A percentile compares a stretch with the other conserved stretches of the same genome.
Conservation (phyloP, 2,113 vertebrate species). For the Sceloporus undulatus region DNA sequence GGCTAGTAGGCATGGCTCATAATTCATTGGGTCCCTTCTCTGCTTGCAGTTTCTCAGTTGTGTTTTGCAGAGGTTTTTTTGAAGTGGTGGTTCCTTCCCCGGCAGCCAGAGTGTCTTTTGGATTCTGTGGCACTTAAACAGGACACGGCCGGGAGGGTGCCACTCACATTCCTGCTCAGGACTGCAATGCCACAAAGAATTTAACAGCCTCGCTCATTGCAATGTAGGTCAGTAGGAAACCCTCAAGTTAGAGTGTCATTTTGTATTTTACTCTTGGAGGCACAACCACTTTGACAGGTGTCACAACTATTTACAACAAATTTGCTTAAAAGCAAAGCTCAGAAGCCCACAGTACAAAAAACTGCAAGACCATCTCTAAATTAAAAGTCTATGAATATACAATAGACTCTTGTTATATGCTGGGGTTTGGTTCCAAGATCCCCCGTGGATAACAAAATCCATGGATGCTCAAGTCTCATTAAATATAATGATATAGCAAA, state of each 20-base stretch:
- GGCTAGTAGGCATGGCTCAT: neutral
- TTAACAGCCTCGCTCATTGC: conserved; percentile 10
- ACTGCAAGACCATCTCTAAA: neutral
- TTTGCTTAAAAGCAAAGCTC: neutral
- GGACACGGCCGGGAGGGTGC: neutral
- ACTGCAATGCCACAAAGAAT: neutral
- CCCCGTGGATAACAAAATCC: no score
- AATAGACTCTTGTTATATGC: no score
- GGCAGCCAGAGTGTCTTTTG: neutral
- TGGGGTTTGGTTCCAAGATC: no score
- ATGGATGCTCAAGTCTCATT: no score
- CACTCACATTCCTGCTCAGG: neutral
- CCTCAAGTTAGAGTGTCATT: conserved; percentile 22
- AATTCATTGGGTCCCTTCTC: neutral
- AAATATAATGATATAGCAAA: no score
- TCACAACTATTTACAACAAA: conserved; percentile 28
- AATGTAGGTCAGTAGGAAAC: conserved; percentile 40
- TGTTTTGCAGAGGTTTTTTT: neutral
- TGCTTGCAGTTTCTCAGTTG: neutral
- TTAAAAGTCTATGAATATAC: neutral
- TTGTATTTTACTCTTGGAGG: conserved; percentile 35
- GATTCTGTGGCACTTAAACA: neutral
- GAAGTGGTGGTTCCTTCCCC: neutral
- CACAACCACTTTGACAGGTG: conserved; percentile 43
- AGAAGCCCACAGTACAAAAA: neutral